Conservation (phyloP, 2,888 invertebrate genomes). For the Kryphioiulus occultus region DNA sequence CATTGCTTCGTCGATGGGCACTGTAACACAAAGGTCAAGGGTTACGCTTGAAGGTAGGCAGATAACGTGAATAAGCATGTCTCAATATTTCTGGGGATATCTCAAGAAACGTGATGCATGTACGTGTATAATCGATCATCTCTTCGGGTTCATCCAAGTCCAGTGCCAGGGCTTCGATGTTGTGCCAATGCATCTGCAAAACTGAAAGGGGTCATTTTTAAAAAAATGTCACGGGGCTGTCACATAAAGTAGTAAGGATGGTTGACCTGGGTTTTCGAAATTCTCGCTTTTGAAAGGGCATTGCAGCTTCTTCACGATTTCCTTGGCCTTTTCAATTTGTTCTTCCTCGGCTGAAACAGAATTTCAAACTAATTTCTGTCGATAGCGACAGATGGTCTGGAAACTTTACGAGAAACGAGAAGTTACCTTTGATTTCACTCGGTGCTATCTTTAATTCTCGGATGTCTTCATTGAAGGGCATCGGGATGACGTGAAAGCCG, state of each 20-base stretch:
- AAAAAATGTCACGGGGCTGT: background rate
- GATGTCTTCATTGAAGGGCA: conserved; percentile 74
- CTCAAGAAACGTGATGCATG: background rate
- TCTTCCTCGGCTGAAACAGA: conserved; percentile 63
- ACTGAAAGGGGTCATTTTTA: conserved; percentile 55
- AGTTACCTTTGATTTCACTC: conserved; percentile 2
- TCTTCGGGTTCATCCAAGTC: conserved; percentile 66
- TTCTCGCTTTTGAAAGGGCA: conserved; percentile 70
- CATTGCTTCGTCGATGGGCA: conserved; percentile 37
- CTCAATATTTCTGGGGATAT: background rate
- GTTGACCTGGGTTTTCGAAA: conserved; percentile 72
- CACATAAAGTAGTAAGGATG: background rate
- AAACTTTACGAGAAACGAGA: background rate
- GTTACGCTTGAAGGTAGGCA: no score
- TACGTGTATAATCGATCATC: conserved; percentile 68
- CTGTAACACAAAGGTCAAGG: background rate
- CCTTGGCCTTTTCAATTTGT: conserved; percentile 69
- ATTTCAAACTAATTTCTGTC: background rate
- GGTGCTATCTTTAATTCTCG: conserved; percentile 52
- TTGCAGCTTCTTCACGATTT: conserved; percentile 69
- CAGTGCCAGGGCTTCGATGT: conserved; percentile 73
- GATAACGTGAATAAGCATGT: no score
- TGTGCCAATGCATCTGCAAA: conserved; percentile 70
- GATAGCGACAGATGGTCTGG: background rate
- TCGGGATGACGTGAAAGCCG: conserved; percentile 75